These are phyloP conservation scores for Erethizon dorsatum DNA, from an alignment of 2,797 vertebrate species.

Conservation along the genomic window DNA sequence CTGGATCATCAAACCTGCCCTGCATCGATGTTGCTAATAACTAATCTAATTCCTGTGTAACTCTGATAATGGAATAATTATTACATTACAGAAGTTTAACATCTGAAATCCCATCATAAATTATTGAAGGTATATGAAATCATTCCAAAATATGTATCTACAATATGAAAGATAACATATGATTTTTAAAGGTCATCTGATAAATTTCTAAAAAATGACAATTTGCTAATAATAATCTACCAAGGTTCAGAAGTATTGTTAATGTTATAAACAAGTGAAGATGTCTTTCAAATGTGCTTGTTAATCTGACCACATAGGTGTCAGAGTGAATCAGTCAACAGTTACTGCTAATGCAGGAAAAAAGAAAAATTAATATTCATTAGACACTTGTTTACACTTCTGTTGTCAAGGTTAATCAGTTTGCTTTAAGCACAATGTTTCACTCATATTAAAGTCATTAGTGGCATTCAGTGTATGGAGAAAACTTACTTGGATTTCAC, in stretches of 20 bases:
- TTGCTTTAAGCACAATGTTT: slow-evolving; percentile 80
- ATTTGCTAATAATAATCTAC: slow-evolving; percentile 54
- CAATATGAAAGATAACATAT: neutral
- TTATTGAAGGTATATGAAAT: neutral
- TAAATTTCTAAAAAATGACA: slow-evolving; percentile 63
- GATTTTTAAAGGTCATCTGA: slow-evolving; percentile 38
- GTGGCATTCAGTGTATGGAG: slow-evolving; percentile 54
- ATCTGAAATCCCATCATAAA: slow-evolving; percentile 46
- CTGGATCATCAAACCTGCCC: slow-evolving; percentile 9
- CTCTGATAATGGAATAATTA: slow-evolving; percentile 40
- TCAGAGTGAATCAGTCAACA: slow-evolving; percentile 84
- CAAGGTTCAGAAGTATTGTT: slow-evolving; percentile 67
- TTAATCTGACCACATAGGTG: slow-evolving; percentile 82
- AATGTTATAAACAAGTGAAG: slow-evolving; percentile 69
- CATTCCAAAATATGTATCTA: neutral
- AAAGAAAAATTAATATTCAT: slow-evolving; percentile 86
- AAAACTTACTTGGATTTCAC: slow-evolving; percentile 39
- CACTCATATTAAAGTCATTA: slow-evolving; percentile 81
- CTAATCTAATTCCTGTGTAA: slow-evolving; percentile 57
- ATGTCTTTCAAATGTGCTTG: slow-evolving; percentile 74
- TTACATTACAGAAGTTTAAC: slow-evolving; percentile 29
- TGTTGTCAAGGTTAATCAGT: slow-evolving; percentile 85
- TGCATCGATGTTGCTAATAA: slow-evolving; percentile 22
- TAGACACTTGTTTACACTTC: slow-evolving; percentile 83
- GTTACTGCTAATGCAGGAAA: slow-evolving; percentile 76